Evolutionary conservation across 2,113 vertebrate species (phyloP), one percentile per base, ranked within the genome.

Genomic region (Lepisosteus oculatus): DNA sequence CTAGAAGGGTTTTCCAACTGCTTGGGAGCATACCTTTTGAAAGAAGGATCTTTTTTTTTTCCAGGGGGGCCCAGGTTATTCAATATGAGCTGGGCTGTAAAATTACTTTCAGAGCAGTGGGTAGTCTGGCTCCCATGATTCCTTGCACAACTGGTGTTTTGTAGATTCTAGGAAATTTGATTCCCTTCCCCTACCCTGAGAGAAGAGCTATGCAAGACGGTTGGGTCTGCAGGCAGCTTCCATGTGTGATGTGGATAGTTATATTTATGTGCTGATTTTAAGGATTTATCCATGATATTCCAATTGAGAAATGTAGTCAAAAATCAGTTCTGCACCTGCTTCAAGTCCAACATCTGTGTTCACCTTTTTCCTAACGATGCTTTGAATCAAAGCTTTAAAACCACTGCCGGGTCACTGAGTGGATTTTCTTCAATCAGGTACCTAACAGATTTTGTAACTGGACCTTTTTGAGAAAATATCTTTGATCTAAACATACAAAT

Each of bases 31-130:
- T 90, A 90, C 91, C 88, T 92, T 89, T 88, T 89, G 88, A 91
- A 89, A 89, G 89, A 87, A 86, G 84, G 82, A 88, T 89, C 79
- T 73, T 67, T 79, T 81, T 81, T 71, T 77, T 72, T 75, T 79
- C 73, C 81, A 76, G 44, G 83, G 88, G 81, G 86, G 77, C 83
- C 85, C 84, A 76, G 80, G 90, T 93, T 85, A 90, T 90, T 93
- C 86, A 88, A 91, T 90, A 90, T 89, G 87, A 88, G 86, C 82
- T 85, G 84, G 87, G 87, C 91, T 88, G 89, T 89, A 92, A 93
- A 93, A 93, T 93, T 91, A 85, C 89, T 92, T 93, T 93, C 90
- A 92, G 91, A 91, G 86, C 92, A 89, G 90, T 67, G 77, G 83
- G 84, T 80, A 88, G 90, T 92, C 89, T 91, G 86, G 87, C 90